Evolutionary conservation across 2,888 invertebrate species (phyloP), one percentile per base, ranked within the genome.

Genomic region (Catotricha subobsoleta): DNA sequence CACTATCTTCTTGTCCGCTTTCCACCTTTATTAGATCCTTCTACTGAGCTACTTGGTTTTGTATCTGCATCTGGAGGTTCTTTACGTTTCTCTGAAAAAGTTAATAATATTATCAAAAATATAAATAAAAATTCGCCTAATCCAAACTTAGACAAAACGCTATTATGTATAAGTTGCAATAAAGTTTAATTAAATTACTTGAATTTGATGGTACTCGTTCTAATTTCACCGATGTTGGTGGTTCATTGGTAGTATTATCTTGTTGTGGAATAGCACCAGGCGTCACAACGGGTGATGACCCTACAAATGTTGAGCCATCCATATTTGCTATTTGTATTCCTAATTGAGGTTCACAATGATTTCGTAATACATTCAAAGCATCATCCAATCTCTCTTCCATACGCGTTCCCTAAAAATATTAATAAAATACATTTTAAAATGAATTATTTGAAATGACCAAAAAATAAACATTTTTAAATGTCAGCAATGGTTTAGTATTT

Each of bases 371-470:
- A 62, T 91, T 90, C 55, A 94, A 87, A 47, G 92, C 94, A 67
- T 92, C 92, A 60, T 92, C 92, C 56, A 94, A 66, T 36, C 25
- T 71, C 65, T 92, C 92, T 65, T 92, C 94, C 87, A 92, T 90
- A 44, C 88, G 75, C 52, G 84, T 82, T 6, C 25, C 10, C 25
- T 8, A 6, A 25, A 25, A 25, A 25, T 9, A 29, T 9, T 10
- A 29, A 29, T n/a, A 29, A 10, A 31, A 31, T n/a, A 31, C 13
- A 31, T 15, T 16, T 5, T 15, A 3, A 31, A 31, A 57, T 61
- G 55, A 59, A 20, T 25, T 4, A 25, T 9, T 13, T 8, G 16
- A 39, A 21, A 31, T 4, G 19, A 31, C 21, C 18, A 8, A 28
- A 41, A 35, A 21, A 28, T 12, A n/a, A 7, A 43, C 9, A 18